Base-by-base conservation (phyloP, 2,888 invertebrate species). In the Plebejus argus region DNA sequence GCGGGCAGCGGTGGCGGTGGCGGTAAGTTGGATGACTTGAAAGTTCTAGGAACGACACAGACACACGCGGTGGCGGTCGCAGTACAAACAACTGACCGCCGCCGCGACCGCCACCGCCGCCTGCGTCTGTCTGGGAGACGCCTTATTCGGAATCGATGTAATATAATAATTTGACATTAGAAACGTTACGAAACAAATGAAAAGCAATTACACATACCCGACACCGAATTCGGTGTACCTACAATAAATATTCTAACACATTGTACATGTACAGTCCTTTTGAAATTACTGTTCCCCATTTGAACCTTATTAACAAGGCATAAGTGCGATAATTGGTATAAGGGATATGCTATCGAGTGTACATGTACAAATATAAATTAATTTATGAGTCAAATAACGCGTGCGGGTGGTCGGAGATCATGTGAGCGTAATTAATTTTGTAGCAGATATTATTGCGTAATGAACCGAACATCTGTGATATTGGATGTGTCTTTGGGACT, bases 331-430 rank as follows among this genome's bases (percentile, higher is more conserved):
- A 8, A 20, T n/a, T 7, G 8, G n/a, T 20, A 58, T 8, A n/a
- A 7, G 7, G n/a, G 8, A 20, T 58, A 20, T 53, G 58, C 20
- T 20, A 20, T 58, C 20, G 58, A 20, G 1, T 58, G 58, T 8
- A 58, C 58, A 28, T 6, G 28, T 33, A 74, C 74, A 28, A 72
- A 56, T 53, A 28, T 75, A 75, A 53, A 53, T 53, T 39, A 76
- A 76, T 58, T 76, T 56, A 76, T 33, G 28, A 58, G 53, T 76
- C 58, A 53, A 74, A 74, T 39, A 45, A 77, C 74, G 78, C 78
- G 83, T 81, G 84, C 82, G 86, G 87, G 88, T 87, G 88, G 88
- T 84, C 88, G 83, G 77, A 76, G 79, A 79, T 83, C 83, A 82
- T 79, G 79, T 82, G 82, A 79, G 79, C 76, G 82, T 85, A 86